Percentiles rank a stretch among this genome's conserved stretches.
phyloP scores from a whole-genome alignment of 1,140 invertebrate species.

The Lucilia cuprina region DNA sequence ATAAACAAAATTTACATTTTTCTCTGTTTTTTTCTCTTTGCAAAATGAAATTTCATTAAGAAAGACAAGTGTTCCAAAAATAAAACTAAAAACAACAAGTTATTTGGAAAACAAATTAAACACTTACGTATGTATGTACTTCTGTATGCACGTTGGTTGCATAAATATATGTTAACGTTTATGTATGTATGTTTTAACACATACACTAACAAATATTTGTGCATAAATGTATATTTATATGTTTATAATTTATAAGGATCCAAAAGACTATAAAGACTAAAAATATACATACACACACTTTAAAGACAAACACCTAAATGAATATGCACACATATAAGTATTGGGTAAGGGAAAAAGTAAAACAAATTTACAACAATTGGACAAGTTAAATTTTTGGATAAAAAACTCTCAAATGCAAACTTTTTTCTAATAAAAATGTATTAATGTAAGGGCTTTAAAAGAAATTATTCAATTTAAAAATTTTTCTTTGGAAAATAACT shows the following conservation, averaged over 20 bases:
- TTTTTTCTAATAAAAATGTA: no score
- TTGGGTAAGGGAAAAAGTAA: background rate
- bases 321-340: background rate
- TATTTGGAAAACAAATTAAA: background rate
- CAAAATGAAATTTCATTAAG: background rate
- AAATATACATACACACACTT: background rate
- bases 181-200: background rate
- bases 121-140: background rate
- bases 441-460: no score
- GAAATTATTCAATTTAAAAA: no score
- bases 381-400: background rate
- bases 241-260: background rate
- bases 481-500: no score
- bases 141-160: background rate
- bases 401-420: no score
- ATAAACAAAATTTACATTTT: conserved; percentile 8
- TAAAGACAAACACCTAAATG: background rate
- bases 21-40: background rate
- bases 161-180: no score
- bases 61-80: background rate
- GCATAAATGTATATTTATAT: background rate
- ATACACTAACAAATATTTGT: background rate
- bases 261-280: background rate
- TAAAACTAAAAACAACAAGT: background rate
- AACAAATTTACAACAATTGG: no score